Base-by-base conservation (phyloP, 2,113 vertebrate genomes). In the Donacobius atricapilla region DNA sequence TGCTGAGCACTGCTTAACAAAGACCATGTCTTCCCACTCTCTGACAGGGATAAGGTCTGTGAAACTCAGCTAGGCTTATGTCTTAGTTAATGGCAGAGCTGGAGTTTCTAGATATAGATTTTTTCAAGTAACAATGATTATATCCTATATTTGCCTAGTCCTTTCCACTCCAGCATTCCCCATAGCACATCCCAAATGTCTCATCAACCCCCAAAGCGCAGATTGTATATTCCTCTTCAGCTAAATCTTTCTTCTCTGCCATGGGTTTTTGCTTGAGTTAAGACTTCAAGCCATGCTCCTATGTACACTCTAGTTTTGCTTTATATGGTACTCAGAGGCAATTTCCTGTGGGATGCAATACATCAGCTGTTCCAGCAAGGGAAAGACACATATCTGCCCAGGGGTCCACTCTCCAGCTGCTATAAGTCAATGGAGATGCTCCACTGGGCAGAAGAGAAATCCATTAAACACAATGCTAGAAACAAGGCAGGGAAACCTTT, bases 401-500 rank as follows among this genome's bases (percentile, higher is more conserved):
- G 72, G 51, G 42, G 33, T 77, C 71, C 93, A 56, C 51, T 86
- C 60, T 93, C 58, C 58, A 80, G 66, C 54, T 93, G 78, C 78
- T 77, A 3, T 91, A 90, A 95, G 92, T 93, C 92, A 95, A 22
- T 56, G 71, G 85, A 92, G 85, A 86, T 88, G 75, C 42, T 94
- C 63, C 64, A 68, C 51, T 80, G 54, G 50, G 63, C 87, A 91
- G 64, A 90, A 80, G 3, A 96, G 28, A 64, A 63, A 86, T 92
- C 75, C 51, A 68, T 93, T 83, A 58, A 83, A 93, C 71, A 71
- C 4, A 2, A 30, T 0, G 0, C 27, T 54, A 71, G 51, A 50
- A 88, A 30, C 16, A 77, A 86, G 78, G 15, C 47, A 80, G 60
- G 64, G 18, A 96, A 91, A 12, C n/a, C 30, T 93, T 89, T 91